phyloP scores from a whole-genome alignment of 2,113 vertebrate genomes.

The Pleuronectes platessa region DNA sequence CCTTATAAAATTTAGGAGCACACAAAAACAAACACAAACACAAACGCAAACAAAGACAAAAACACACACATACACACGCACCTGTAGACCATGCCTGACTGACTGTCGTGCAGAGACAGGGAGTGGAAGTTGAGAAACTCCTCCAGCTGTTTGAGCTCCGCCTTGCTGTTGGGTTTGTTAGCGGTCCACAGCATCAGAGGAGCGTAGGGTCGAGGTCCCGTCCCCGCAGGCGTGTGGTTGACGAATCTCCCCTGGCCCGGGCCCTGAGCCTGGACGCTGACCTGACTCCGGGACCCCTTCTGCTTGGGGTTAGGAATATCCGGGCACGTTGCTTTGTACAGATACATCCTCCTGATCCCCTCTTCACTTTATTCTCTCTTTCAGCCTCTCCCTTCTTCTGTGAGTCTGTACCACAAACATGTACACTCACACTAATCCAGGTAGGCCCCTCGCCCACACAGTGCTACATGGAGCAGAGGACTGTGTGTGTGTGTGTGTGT shows the following conservation, averaged over 20 bases:
- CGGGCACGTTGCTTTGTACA: slow-evolving; percentile 87
- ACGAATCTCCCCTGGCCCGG: slow-evolving; percentile 60
- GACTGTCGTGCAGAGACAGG: slow-evolving; percentile 82
- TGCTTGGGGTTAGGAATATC: slow-evolving; percentile 86
- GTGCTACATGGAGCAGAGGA: slow-evolving; percentile 41
- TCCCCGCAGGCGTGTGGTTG: slow-evolving; percentile 37
- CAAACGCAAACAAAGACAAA: slow-evolving; percentile 53
- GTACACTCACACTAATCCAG: slow-evolving; percentile 68
- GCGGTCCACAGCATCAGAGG: slow-evolving; percentile 73
- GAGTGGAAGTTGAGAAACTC: slow-evolving; percentile 87
- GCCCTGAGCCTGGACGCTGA: slow-evolving; percentile 47
- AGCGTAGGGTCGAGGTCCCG: slow-evolving; percentile 33
- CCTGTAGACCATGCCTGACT: slow-evolving; percentile 91
- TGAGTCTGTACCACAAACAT: slow-evolving; percentile 62
- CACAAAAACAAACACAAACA: slow-evolving; percentile 27
- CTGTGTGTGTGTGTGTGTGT: slow-evolving; percentile 5
- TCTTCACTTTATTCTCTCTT: slow-evolving; percentile 59
- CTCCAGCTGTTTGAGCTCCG: slow-evolving; percentile 85
- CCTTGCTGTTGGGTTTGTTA: slow-evolving; percentile 47
- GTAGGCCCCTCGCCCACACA: slow-evolving; percentile 67
- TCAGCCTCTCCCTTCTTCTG: slow-evolving; percentile 59
- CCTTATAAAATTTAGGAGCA: background rate
- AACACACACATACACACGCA: slow-evolving; percentile 53
- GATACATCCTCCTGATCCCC: slow-evolving; percentile 81
- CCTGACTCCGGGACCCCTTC: slow-evolving; percentile 72